Percentiles rank a stretch among this genome's conserved stretches.
Evolutionary conservation across 2,797 vertebrate species (phyloP).

Genomic region (Pangasius djambal): DNA sequence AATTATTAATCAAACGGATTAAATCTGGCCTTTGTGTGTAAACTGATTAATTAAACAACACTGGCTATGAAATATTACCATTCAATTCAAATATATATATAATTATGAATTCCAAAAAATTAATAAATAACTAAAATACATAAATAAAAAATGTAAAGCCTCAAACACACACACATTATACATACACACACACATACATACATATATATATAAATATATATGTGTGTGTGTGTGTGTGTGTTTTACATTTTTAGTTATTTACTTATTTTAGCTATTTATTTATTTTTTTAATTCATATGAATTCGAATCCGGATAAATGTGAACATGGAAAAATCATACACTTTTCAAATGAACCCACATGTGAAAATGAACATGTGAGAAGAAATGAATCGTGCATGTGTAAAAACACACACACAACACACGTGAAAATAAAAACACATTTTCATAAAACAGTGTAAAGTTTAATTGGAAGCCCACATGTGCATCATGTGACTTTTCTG

Average conservation of each 20-base stretch:
- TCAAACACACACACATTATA: too few species aligned
- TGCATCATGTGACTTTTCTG: neutral
- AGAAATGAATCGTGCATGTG: neutral
- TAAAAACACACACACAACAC: neutral
- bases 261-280: too few species aligned
- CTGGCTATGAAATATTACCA: too few species aligned
- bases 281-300: too few species aligned
- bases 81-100: too few species aligned
- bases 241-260: too few species aligned
- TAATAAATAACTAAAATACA: too few species aligned
- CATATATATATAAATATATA: too few species aligned
- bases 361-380: neutral
- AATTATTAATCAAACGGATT: neutral
- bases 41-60: neutral
- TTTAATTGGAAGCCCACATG: neutral
- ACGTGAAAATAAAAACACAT: neutral
- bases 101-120: too few species aligned
- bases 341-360: neutral
- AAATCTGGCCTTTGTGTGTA: neutral
- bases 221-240: too few species aligned
- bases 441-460: neutral
- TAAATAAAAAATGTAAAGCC: neutral
- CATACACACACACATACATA: too few species aligned
- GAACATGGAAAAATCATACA: neutral
- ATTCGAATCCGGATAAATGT: too few species aligned